Percentiles rank a stretch among this genome's conserved stretches.
Evolutionary conservation across 2,888 invertebrate genomes (phyloP).

Genomic region (Coelogynopora nodosa): DNA sequence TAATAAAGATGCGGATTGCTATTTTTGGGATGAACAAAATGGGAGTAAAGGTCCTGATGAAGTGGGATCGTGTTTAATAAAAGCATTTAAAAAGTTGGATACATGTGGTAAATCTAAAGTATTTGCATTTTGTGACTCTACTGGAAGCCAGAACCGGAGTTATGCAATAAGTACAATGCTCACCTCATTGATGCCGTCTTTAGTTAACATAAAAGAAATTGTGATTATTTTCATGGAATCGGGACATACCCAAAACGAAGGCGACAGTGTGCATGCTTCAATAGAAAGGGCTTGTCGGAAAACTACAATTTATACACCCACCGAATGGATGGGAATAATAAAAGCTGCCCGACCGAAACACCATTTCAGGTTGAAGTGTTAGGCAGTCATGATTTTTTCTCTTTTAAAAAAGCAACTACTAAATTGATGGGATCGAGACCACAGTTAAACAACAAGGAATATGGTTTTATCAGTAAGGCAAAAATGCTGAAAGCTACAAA

Average conservation of each 20-base stretch:
- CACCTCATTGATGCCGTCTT: not conserved
- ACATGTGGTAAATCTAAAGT: not conserved
- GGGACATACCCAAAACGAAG: slow-evolving; percentile 56
- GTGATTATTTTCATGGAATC: not conserved
- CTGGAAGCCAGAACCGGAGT: not conserved
- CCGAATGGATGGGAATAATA: not conserved
- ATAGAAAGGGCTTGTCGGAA: not conserved
- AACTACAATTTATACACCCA: not conserved
- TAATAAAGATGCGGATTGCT: not conserved
- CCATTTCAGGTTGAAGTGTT: no score
- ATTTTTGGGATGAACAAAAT: not conserved
- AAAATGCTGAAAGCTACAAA: no score
- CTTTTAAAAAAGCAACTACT: not conserved
- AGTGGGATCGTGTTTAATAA: not conserved
- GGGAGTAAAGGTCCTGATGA: not conserved
- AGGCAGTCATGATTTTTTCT: not conserved
- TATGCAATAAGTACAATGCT: not conserved
- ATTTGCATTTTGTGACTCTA: not conserved
- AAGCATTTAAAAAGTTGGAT: not conserved
- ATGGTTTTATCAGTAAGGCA: no score
- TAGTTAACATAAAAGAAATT: not conserved
- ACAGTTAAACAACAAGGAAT: no score
- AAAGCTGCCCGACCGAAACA: not conserved
- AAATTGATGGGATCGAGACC: no score
- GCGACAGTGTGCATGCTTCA: not conserved